Evolutionary conservation across 2,888 invertebrate genomes (phyloP).

Genomic region (Cosmorhoe ocellata): DNA sequence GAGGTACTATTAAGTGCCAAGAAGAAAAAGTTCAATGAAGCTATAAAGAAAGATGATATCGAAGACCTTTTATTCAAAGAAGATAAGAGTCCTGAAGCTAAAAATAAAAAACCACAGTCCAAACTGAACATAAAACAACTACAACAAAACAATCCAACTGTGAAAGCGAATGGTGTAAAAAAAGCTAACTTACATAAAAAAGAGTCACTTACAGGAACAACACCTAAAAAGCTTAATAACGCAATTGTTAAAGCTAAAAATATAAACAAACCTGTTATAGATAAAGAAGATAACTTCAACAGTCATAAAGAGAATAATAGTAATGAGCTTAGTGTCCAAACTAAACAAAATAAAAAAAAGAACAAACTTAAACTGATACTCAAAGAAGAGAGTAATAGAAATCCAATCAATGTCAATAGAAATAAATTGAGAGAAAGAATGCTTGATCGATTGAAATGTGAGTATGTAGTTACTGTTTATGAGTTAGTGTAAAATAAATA

Average conservation of each 20-base stretch:
- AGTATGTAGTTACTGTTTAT: slow-evolving; percentile 50
- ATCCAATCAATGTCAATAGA: slow-evolving; percentile 47
- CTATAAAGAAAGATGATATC: slow-evolving; percentile 46
- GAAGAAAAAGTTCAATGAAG: slow-evolving; percentile 57
- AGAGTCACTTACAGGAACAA: slow-evolving; percentile 8
- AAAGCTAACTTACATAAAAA: neutral
- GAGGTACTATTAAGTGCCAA: slow-evolving; percentile 55
- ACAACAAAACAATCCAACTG: slow-evolving; percentile 3
- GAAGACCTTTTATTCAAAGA: slow-evolving; percentile 47
- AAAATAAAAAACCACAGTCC: slow-evolving; percentile 13
- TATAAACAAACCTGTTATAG: neutral
- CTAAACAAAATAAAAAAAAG: slow-evolving; percentile 40
- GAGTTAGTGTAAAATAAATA: too few relatives aligned
- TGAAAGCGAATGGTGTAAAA: neutral
- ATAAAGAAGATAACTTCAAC: neutral
- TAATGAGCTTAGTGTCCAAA: neutral
- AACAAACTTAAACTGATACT: slow-evolving; percentile 48
- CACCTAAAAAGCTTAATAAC: slow-evolving; percentile 2
- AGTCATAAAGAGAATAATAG: neutral
- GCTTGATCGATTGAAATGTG: slow-evolving; percentile 86
- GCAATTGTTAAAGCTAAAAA: slow-evolving; percentile 3
- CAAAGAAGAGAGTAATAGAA: slow-evolving; percentile 45
- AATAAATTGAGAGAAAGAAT: slow-evolving; percentile 84
- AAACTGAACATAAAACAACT: neutral
- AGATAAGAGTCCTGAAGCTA: slow-evolving; percentile 28